Evolutionary conservation across 2,113 vertebrate genomes (phyloP), one percentile per base, ranked within the genome.

Genomic region (Strigops habroptila): DNA sequence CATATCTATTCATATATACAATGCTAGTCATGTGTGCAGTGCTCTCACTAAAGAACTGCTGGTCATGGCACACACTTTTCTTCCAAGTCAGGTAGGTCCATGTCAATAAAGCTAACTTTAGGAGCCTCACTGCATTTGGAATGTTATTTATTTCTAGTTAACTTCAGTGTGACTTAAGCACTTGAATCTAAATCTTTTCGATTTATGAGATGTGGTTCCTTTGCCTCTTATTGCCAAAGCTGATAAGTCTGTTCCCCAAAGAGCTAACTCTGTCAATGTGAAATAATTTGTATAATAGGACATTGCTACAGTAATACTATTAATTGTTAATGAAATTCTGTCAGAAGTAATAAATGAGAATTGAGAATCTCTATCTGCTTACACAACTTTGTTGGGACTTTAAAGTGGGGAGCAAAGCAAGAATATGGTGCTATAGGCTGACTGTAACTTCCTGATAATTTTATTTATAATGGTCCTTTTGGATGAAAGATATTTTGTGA

Each of bases 401-500:
- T 74, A 33, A 88, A 84, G 18, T 17, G 22, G 15, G 43, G 27
- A 89, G 25, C 31, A 78, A 77, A 82, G 22, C n/a, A 69, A 63
- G 41, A 62, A 41, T 78, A 30, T 0, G 0, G 12, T 53, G 49
- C 25, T 67, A 19, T 46, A 75, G 23, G 4, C 59, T 80, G 23
- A 43, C 30, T 53, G 33, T 41, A 11, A 79, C 52, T 84, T 84
- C 27, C 41, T 24, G 9, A n/a, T 31, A 18, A 78, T 96, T 76
- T 70, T 57, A 62, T 86, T 88, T 93, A 53, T 51, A 70, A 91
- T 11, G 33, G 15, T n/a, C 22, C 23, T 77, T 94, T 86, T 43
- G 82, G 76, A 77, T 55, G 31, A 88, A 88, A 80, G 9, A 18
- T 39, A 77, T 51, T 83, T 84, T 59, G 25, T 94, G 59, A 90